Percentiles rank a stretch among this genome's conserved stretches.
Conservation (phyloP, 2,888 invertebrate genomes). For the Leucophora obtusa region DNA sequence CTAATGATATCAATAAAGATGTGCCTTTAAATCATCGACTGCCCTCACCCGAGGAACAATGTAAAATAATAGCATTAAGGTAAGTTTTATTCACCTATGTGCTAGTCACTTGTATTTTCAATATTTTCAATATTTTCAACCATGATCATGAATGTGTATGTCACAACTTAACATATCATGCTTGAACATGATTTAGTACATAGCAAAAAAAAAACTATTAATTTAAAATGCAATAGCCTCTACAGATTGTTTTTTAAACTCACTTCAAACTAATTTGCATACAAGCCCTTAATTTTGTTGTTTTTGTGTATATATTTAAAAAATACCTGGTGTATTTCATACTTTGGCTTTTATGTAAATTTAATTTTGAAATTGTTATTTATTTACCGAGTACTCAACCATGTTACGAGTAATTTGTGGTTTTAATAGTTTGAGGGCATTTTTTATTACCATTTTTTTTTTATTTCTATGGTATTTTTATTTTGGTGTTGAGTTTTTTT, state of each 20-base stretch:
- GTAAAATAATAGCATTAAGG: conserved; percentile 90
- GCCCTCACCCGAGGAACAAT: conserved; percentile 92
- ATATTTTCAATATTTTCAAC: conserved; percentile 48
- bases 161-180: background rate
- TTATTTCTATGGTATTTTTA: background rate
- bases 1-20: conserved; percentile 78
- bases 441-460: background rate
- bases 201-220: conserved; percentile 16
- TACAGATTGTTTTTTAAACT: conserved; percentile 20
- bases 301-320: conserved; percentile 16
- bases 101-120: conserved; percentile 10
- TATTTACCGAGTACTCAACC: conserved; percentile 53
- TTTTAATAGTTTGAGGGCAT: conserved; percentile 15
- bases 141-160: conserved; percentile 16
- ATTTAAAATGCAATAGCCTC: conserved; percentile 38
- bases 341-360: conserved; percentile 55
- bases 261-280: conserved; percentile 61
- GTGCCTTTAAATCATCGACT: conserved; percentile 89
- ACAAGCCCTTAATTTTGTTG: conserved; percentile 37
- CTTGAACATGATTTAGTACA: conserved; percentile 39
- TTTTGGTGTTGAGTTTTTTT: background rate
- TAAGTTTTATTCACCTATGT: conserved; percentile 77
- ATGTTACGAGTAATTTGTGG: conserved; percentile 53
- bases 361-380: conserved; percentile 56
- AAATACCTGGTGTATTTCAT: conserved; percentile 21